Conservation (phyloP, 2,113 vertebrate genomes). For the Chloropsis hardwickii region DNA sequence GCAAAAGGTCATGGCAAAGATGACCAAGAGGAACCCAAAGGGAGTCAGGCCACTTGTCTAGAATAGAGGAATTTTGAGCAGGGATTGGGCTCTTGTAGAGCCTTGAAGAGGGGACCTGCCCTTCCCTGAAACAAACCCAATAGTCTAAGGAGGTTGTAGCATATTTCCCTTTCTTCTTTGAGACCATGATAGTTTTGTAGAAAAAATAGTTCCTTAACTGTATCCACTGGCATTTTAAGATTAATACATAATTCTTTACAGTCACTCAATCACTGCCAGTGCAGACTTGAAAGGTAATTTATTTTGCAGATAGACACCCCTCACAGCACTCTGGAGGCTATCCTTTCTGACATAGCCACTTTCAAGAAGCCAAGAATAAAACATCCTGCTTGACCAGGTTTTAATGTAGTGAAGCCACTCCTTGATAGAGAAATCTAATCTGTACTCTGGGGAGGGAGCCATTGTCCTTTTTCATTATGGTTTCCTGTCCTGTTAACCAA, state of each 20-base stretch:
- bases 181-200: background rate
- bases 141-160: background rate
- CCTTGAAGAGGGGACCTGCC: background rate
- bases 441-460: background rate
- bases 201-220: slow-evolving; percentile 19
- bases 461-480: background rate
- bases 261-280: slow-evolving; percentile 30
- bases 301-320: slow-evolving; percentile 37
- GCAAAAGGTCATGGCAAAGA: background rate
- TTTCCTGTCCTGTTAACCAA: background rate
- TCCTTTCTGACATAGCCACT: background rate
- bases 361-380: background rate
- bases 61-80: background rate
- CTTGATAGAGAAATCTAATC: background rate
- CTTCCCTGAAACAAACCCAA: background rate
- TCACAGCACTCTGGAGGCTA: slow-evolving; percentile 2
- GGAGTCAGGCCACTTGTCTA: background rate
- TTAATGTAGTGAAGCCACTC: background rate
- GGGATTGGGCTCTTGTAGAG: background rate
- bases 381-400: background rate
- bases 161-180: background rate
- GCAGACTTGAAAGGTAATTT: slow-evolving; percentile 22
- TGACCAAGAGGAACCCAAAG: background rate
- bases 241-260: slow-evolving; percentile 54
- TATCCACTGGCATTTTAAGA: slow-evolving; percentile 36